Base-by-base conservation (phyloP, 2,113 vertebrate species). In the Ceratotherium simum region DNA sequence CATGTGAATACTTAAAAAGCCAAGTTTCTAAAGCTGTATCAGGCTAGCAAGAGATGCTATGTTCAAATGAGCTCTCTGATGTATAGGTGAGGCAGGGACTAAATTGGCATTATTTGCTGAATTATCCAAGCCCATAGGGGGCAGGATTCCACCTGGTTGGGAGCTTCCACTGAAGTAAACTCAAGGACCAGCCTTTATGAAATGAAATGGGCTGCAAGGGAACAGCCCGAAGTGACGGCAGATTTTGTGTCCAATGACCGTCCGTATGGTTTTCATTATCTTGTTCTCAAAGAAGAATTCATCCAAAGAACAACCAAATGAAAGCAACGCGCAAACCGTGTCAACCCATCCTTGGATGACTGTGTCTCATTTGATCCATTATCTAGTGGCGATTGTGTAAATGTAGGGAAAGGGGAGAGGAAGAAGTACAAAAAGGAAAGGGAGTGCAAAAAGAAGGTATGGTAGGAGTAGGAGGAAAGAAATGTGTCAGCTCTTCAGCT, bases 231-330 rank as follows among this genome's bases (percentile, higher is more conserved):
- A 97, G 96, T 96, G 96, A 97, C 6, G 46, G 92, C 83, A 97
- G 83, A 95, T 88, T 96, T 95, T 98, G 96, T 97, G 39, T 90
- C 97, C 97, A 96, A 3, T 96, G 95, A 92, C 90, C 83, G 87
- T 98, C 90, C 83, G 87, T 98, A 89, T 97, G 97, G 92, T 98
- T 98, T 97, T 91, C 95, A 95, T 92, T 87, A 91, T 97, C 79
- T 96, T 91, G 46, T 39, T 89, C 97, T 97, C 96, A 92, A 84
- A 1, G 62, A 96, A 98, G 96, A 94, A 98, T 98, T 98, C 85
- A 98, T 97, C 97, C 97, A 96, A 97, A 97, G 97, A 97, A 91
- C 67, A 97, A 97, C 93, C 95, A 98, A 97, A 98, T 97, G 94
- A 98, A 96, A 97, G 96, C 95, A 83, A 48, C 91, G 96, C 95